Evolutionary conservation across 2,888 invertebrate species (phyloP).

Genomic region (Ophion ventricosus): DNA sequence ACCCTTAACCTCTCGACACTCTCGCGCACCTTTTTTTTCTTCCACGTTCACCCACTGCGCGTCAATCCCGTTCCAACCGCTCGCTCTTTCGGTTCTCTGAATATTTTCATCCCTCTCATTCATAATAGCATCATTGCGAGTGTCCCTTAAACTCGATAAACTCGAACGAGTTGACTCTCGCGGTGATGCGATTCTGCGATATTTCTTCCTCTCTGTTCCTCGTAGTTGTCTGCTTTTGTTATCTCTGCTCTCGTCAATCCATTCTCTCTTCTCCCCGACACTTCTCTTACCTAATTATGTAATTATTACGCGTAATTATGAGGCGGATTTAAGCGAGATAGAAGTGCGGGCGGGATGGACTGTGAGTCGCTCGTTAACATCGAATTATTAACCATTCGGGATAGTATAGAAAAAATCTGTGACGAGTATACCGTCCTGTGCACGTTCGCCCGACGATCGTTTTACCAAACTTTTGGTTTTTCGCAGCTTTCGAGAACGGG

Average conservation of each 20-base stretch:
- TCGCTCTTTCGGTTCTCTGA: slow-evolving; percentile 21
- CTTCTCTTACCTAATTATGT: too few species aligned
- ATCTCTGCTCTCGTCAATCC: not conserved
- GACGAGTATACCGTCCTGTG: too few species aligned
- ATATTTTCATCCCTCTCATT: slow-evolving; percentile 33
- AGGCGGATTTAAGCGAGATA: too few species aligned
- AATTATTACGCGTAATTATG: too few species aligned
- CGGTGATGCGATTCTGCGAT: slow-evolving; percentile 27
- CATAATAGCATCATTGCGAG: slow-evolving; percentile 30
- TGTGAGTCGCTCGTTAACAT: slow-evolving; percentile 68
- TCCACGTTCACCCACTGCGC: slow-evolving; percentile 18
- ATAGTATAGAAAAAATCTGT: not conserved
- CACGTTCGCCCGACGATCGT: too few species aligned
- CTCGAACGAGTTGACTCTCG: slow-evolving; percentile 65
- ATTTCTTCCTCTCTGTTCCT: slow-evolving; percentile 19
- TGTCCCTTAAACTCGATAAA: slow-evolving; percentile 69
- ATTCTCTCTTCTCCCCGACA: slow-evolving; percentile 3
- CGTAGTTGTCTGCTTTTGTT: not conserved
- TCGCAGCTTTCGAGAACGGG: too few species aligned
- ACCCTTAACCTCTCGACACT: slow-evolving; percentile 43
- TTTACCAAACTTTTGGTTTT: too few species aligned
- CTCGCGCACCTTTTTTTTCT: slow-evolving; percentile 17
- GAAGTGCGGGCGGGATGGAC: too few species aligned
- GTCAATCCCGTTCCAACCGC: not conserved
- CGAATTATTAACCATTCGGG: slow-evolving; percentile 16